Evolutionary conservation across 1,140 invertebrate genomes (phyloP).

Genomic region (Eupeodes corollae): DNA sequence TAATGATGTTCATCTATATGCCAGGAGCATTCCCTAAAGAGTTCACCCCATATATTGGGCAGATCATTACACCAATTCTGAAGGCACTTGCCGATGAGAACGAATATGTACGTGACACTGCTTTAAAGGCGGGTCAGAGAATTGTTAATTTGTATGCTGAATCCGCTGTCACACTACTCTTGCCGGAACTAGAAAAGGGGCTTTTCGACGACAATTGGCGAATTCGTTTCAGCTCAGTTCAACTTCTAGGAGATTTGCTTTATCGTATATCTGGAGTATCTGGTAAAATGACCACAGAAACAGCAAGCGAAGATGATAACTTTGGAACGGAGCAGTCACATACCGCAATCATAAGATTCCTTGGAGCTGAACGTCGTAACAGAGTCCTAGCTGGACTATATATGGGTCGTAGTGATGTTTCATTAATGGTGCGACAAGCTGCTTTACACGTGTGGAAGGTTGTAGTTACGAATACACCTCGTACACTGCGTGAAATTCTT

Average conservation of each 20-base stretch:
- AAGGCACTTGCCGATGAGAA: slow-evolving; percentile 97
- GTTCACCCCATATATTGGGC: slow-evolving; percentile 92
- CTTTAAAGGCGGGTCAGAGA: slow-evolving; percentile 88
- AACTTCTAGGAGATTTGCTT: slow-evolving; percentile 89
- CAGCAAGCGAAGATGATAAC: slow-evolving; percentile 95
- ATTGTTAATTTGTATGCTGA: slow-evolving; percentile 96
- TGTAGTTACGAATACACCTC: slow-evolving; percentile 91
- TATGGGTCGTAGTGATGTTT: slow-evolving; percentile 95
- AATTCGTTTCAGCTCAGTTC: slow-evolving; percentile 92
- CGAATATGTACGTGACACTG: slow-evolving; percentile 96
- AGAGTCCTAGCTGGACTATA: slow-evolving; percentile 90
- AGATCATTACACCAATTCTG: slow-evolving; percentile 95
- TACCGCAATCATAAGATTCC: slow-evolving; percentile 72
- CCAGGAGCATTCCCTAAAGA: slow-evolving; percentile 90
- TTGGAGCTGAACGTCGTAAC: slow-evolving; percentile 84
- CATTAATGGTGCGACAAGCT: slow-evolving; percentile 91
- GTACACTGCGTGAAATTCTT: slow-evolving; percentile 92
- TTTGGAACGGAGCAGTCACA: slow-evolving; percentile 97
- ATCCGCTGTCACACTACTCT: slow-evolving; percentile 81
- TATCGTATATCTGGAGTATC: slow-evolving; percentile 95
- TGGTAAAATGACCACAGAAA: slow-evolving; percentile 98
- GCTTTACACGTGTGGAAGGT: slow-evolving; percentile 98
- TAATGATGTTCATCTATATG: slow-evolving; percentile 99
- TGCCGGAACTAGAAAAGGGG: slow-evolving; percentile 89
- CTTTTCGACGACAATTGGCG: slow-evolving; percentile 97